Evolutionary conservation across 92 coral and sea anemone species (phyloP), one percentile per base, ranked within the genome.

Genomic region (Blastomussa wellsi): DNA sequence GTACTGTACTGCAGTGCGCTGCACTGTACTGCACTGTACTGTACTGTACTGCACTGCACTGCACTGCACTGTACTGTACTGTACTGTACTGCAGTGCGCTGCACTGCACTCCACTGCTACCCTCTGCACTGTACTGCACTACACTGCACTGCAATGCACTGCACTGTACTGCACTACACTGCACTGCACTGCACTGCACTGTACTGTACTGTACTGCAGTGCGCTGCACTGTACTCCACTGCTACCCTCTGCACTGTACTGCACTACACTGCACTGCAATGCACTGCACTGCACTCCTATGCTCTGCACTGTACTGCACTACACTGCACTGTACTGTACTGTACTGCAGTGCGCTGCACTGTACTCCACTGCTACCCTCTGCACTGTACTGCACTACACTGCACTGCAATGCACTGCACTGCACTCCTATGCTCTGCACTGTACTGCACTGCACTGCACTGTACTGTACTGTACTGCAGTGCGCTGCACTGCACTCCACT

Each of bases 161-260:
- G 35, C 37, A 67, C 33, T 14, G 39, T 7, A 67, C 37, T 67
- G 72, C 37, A 20, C 72, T 67, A 37, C 72, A 31, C 76, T 67
- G 39, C 72, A 67, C 72, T 14, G 72, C 37, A 67, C 72, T 67
- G 35, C 20, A 81, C 86, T 81, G 0, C 13, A 66, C 64, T 76
- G 11, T 28, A n/a, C 80, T 76, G 24, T 2, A 76, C 80, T 76
- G 15, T 36, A 76, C 80, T 76, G n/a, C 5, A 79, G 76, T 79
- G 66, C 19, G 16, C 84, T 79, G 32, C 16, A 59, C 74, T 79
- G 29, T 29, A 76, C 80, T 76, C 12, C 60, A 76, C 80, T 76
- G 53, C 60, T 24, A 62, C 47, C n/a, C 60, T 19, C 80, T 47
- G 29, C 65, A 76, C 80, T 76, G 29, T 8, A 44, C 80, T 76